Base-by-base conservation (phyloP, 2,797 vertebrate genomes). In the Catostomus latipinnis region DNA sequence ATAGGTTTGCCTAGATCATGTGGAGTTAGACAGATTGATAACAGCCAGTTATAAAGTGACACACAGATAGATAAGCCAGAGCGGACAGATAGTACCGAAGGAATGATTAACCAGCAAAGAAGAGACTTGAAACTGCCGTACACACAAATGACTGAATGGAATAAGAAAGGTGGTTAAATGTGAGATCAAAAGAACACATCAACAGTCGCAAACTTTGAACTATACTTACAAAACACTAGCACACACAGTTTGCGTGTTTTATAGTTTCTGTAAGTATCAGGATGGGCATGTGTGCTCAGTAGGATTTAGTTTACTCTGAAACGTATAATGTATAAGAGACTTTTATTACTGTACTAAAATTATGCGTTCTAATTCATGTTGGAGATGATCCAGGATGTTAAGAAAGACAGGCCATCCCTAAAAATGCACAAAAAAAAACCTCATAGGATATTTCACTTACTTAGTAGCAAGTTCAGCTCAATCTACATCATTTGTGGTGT, bases 11-110 rank as follows among this genome's bases (percentile, higher is more conserved):
- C 34, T 8, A 34, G 1, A 74, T 92, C 93, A 94, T 87, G 81
- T 94, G 95, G 81, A 89, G 68, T 82, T 80, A 76, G 85, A 87
- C 88, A 86, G 90, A 86, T 88, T 92, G 94, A 96, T 95, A 94
- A 94, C 92, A 92, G 89, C 94, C 92, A 93, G 96, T 97, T 97
- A 96, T 98, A 98, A 98, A 98, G 94, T 96, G 96, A 96, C 96
- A 97, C 95, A 94, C 91, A 86, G 90, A 88, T 90, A 96, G 97
- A 99, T 99, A 99, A 98, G 96, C 92, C 88, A 88, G 87, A 93
- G 93, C 89, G 93, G 93, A 92, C 93, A 94, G 96, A 97, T 96
- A 96, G 92, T 91, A 92, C 83, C 84, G 84, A 88, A 94, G 92
- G 90, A 99, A 99, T 99, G 92, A 98, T 98, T 99, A 99, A 99